A percentile compares a stretch with the other conserved stretches of the same genome.
Evolutionary conservation across 2,113 vertebrate species (phyloP).

Genomic region (Turdus rufiventris): DNA sequence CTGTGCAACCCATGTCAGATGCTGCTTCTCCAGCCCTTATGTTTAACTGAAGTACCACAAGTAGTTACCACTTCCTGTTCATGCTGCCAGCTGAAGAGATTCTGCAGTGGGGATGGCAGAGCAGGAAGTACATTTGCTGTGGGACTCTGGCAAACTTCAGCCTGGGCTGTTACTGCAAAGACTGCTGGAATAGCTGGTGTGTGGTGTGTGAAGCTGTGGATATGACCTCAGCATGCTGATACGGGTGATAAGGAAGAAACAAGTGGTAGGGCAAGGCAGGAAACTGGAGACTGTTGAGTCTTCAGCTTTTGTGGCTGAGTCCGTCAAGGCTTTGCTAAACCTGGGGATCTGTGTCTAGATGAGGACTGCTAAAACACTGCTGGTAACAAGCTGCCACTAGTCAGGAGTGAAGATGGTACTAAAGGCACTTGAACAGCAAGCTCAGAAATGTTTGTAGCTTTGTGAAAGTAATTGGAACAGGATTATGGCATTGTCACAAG

Average conservation of each 20-base stretch:
- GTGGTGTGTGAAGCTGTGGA: neutral
- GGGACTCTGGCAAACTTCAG: neutral
- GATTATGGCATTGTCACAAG: neutral
- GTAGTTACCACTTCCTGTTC: neutral
- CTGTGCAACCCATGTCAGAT: neutral
- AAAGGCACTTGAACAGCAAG: neutral
- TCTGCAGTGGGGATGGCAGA: neutral
- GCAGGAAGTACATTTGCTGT: neutral
- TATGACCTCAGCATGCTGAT: neutral
- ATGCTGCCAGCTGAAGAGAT: neutral
- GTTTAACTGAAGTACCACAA: neutral
- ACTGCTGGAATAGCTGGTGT: neutral
- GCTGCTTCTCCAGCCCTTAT: neutral
- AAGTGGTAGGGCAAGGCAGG: neutral
- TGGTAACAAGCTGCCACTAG: neutral
- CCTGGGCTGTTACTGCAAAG: neutral
- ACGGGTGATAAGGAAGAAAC: neutral
- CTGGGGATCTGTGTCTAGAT: neutral
- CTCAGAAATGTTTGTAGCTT: neutral
- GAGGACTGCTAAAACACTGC: neutral
- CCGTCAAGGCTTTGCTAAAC: neutral
- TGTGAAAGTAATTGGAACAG: neutral
- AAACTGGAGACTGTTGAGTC: neutral
- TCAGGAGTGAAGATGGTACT: neutral
- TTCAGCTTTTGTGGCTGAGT: neutral